A percentile compares a stretch with the other conserved stretches of the same genome.
These are phyloP conservation scores for Typhlichthys subterraneus DNA, from an alignment of 2,797 vertebrate genomes.

Conservation along the genomic window DNA sequence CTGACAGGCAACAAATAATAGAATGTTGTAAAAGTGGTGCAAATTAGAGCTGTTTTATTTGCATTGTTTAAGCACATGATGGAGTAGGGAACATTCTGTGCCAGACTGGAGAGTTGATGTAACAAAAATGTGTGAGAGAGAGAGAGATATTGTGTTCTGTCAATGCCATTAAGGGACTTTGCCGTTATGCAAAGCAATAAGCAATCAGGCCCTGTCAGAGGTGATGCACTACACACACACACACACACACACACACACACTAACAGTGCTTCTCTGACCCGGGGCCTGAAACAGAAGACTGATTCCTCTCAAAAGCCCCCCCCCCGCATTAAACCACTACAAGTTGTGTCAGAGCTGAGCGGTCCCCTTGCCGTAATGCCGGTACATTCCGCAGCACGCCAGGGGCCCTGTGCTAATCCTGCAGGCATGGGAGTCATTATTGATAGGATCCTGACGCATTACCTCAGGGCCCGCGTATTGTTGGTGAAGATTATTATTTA, in stretches of 20 bases:
- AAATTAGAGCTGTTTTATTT: conserved; percentile 65
- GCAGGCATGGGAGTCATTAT: conserved; percentile 81
- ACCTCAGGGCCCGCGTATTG: conserved; percentile 79
- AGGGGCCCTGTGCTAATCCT: conserved; percentile 76
- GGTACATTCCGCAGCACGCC: conserved; percentile 75
- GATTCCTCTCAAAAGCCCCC: conserved; percentile 65
- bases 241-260: conserved; percentile 15
- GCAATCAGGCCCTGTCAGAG: conserved; percentile 47
- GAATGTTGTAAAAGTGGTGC: conserved; percentile 51
- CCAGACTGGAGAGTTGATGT: conserved; percentile 38
- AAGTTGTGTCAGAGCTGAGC: conserved; percentile 74
- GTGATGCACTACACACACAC: conserved; percentile 39
- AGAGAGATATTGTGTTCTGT: conserved; percentile 30
- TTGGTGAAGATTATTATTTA: conserved; percentile 84
- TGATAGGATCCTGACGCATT: conserved; percentile 80
- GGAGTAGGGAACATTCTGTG: conserved; percentile 32
- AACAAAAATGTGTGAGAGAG: conserved; percentile 15
- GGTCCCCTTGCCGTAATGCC: conserved; percentile 74
- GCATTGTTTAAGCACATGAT: conserved; percentile 57
- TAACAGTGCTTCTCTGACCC: conserved; percentile 32
- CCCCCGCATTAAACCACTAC: conserved; percentile 57
- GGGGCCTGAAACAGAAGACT: conserved; percentile 68
- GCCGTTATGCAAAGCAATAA: conserved; percentile 47
- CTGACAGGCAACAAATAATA: conserved; percentile 54
- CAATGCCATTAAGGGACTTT: conserved; percentile 38